These are phyloP conservation scores for Trididemnum miniatum DNA, from an alignment of 23 tunicate species.

Conservation along the genomic window DNA sequence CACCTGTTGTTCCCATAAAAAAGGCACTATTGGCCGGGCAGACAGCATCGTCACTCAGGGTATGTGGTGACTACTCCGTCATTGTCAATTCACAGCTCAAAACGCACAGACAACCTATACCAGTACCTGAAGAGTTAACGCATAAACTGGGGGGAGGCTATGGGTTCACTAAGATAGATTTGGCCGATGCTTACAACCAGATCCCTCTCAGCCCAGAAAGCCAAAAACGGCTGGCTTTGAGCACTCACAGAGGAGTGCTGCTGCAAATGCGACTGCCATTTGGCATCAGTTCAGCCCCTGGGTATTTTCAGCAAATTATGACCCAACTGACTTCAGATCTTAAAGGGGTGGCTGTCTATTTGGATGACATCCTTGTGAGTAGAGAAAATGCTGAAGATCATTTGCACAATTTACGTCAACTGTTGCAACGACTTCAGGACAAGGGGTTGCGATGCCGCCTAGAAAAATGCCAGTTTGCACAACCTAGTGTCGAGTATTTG, in stretches of 20 bases:
- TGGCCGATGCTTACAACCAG: constrained; percentile 36
- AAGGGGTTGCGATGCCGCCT: constrained; percentile 25
- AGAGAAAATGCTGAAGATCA: constrained; percentile 26
- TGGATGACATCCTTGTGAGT: constrained; percentile 41
- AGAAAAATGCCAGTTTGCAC: constrained; percentile 38
- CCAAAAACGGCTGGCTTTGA: constrained; percentile 30
- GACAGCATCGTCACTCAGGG: not conserved
- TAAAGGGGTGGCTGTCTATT: constrained; percentile 30
- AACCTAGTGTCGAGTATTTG: constrained; percentile 24
- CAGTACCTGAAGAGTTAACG: constrained; percentile 15
- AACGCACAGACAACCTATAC: constrained; percentile 25
- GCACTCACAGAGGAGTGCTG: constrained; percentile 30
- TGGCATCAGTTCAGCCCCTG: constrained; percentile 31
- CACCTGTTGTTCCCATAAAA: constrained; percentile 14
- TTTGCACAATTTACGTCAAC: constrained; percentile 23
- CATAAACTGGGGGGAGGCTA: constrained; percentile 23
- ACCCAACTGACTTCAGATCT: constrained; percentile 13
- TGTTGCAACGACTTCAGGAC: constrained; percentile 3
- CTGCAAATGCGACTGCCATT: constrained; percentile 21
- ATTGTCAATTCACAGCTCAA: constrained; percentile 7
- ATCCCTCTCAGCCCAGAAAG: constrained; percentile 24
- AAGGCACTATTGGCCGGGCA: constrained; percentile 2
- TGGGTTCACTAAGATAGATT: constrained; percentile 34
- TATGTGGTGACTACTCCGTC: constrained; percentile 8
- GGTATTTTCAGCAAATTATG: constrained; percentile 16